Evolutionary conservation across 2,888 invertebrate species (phyloP).

Genomic region (Cosmia trapezina): DNA sequence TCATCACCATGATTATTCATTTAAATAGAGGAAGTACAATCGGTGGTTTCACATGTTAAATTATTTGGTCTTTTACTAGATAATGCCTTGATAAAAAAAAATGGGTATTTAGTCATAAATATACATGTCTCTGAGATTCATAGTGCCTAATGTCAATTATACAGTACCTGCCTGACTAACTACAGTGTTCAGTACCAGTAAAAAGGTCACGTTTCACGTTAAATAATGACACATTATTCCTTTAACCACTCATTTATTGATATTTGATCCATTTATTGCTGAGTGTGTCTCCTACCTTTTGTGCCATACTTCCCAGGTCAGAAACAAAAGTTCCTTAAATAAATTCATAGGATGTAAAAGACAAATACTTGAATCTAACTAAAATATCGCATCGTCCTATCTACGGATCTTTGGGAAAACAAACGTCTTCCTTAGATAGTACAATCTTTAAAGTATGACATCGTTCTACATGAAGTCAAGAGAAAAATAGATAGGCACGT

Average conservation of each 20-base stretch:
- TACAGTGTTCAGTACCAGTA: no score
- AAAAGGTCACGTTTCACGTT: no score
- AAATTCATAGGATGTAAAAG: constrained; percentile 13
- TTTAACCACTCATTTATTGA: no score
- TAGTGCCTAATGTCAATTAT: no score
- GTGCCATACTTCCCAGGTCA: not conserved
- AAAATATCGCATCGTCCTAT: constrained; percentile 21
- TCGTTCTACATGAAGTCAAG: constrained; percentile 4
- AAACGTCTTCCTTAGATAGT: constrained; percentile 4
- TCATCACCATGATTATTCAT: not conserved
- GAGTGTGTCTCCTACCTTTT: not conserved
- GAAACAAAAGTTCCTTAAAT: not conserved
- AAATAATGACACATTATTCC: no score
- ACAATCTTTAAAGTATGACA: constrained; percentile 9
- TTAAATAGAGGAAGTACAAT: no score
- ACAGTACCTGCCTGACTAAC: no score
- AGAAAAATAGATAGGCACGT: constrained; percentile 16
- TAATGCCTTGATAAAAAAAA: no score
- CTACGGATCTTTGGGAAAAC: not conserved
- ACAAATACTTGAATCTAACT: constrained; percentile 18
- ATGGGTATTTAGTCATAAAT: no score
- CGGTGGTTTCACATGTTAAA: no score
- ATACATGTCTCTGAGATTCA: no score
- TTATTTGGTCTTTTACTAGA: no score
- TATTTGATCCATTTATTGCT: not conserved